Evolutionary conservation across 2,888 invertebrate genomes (phyloP), one percentile per base, ranked within the genome.

Genomic region (Amiota mariae): DNA sequence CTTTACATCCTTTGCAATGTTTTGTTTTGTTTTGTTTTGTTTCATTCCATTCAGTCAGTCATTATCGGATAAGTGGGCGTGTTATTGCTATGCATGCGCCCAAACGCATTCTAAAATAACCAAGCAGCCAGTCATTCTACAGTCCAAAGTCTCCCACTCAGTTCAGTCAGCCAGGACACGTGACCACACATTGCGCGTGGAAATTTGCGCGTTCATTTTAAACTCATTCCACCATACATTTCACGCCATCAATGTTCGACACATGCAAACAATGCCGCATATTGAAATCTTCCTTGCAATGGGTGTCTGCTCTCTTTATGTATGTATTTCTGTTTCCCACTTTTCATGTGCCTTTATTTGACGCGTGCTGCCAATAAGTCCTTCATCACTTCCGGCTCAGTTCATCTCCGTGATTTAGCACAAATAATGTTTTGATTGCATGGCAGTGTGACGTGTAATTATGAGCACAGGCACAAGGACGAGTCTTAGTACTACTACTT

Each of bases 331-430:
- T 48, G 54, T 24, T 68, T n/a, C n/a, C 54, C 36, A 8, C 11
- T 54, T 51, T 24, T 20, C 8, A 59, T 18, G 54, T n/a, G 54
- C 12, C 54, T 12, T n/a, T n/a, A 54, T 20, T 47, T 77, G 71
- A 82, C 87, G 88, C 88, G 87, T 88, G 88, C 85, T 86, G 86
- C 86, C 88, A 88, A 88, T 88, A 86, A 88, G 85, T 84, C 83
- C 87, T 88, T 88, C 87, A 88, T 87, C 88, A 87, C 88, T 88
- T 87, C 88, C 88, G 87, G 86, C 81, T 87, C 82, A 86, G 84
- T 88, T 85, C 87, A 87, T 82, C 77, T 84, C 81, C 86, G 87
- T 87, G 87, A 87, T 87, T 87, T 82, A 78, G 83, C 88, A 87
- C 87, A 88, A 88, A 86, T 84, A 87, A 85, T 86, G 85, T 86